These are phyloP conservation scores for Pampus argenteus DNA, from an alignment of 2,797 vertebrate genomes.

Conservation along the genomic window DNA sequence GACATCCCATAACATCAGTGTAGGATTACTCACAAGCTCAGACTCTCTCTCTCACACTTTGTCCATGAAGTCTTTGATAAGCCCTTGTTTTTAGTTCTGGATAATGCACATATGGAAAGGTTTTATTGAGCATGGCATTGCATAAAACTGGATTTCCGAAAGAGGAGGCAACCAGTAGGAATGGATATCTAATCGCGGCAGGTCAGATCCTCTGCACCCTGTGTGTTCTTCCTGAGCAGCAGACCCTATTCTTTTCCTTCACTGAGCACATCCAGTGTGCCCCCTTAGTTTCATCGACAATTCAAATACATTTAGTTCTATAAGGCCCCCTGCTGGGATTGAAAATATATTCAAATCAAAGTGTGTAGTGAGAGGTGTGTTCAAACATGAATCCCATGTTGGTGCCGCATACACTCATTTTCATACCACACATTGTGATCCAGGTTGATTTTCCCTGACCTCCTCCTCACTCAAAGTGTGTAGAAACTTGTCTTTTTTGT, in stretches of 20 bases:
- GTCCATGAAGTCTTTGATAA: constrained; percentile 72
- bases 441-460: constrained; percentile 26
- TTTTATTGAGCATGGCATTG: constrained; percentile 77
- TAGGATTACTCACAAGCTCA: constrained; percentile 63
- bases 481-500: constrained; percentile 45
- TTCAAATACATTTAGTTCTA: constrained; percentile 60
- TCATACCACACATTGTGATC: constrained; percentile 29
- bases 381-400: constrained; percentile 16
- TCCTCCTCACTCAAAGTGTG: constrained; percentile 31
- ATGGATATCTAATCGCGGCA: constrained; percentile 56
- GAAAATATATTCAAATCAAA: constrained; percentile 52
- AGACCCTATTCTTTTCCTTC: constrained; percentile 46
- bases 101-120: constrained; percentile 77
- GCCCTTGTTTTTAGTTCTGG: constrained; percentile 72
- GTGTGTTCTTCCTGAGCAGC: constrained; percentile 31
- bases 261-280: constrained; percentile 37
- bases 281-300: constrained; percentile 62
- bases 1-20: constrained; percentile 67
- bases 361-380: constrained; percentile 30
- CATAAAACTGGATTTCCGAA: constrained; percentile 75
- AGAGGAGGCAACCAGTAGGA: constrained; percentile 57
- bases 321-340: constrained; percentile 51
- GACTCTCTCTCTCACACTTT: constrained; percentile 59
- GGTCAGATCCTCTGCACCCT: constrained; percentile 32
- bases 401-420: constrained; percentile 33